These are phyloP conservation scores for Mnemiopsis leidyi DNA, from an alignment of 37 sponge, comb jelly and placozoan species.

Conservation along the genomic window DNA sequence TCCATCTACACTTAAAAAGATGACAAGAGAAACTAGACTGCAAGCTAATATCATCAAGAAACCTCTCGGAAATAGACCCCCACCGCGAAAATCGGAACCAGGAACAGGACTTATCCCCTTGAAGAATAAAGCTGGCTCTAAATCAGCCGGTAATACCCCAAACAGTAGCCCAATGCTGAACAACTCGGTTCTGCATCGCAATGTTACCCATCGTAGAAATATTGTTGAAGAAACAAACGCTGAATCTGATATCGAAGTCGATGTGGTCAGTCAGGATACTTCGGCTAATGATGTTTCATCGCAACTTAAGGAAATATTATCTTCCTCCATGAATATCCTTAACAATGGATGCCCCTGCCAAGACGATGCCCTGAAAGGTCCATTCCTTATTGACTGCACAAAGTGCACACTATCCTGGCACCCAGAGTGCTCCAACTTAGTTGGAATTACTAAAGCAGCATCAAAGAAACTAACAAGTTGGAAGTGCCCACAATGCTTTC, in stretches of 20 bases:
- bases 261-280: too few relatives aligned
- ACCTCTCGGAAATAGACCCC: too few relatives aligned
- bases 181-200: background rate
- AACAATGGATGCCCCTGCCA: background rate
- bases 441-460: background rate
- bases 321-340: background rate
- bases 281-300: too few relatives aligned
- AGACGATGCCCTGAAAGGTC: background rate
- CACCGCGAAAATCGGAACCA: too few relatives aligned
- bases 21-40: background rate
- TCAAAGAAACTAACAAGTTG: background rate
- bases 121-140: too few relatives aligned
- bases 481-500: background rate
- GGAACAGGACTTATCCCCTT: too few relatives aligned
- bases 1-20: background rate
- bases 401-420: background rate
- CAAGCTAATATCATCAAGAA: too few relatives aligned
- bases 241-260: too few relatives aligned
- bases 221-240: too few relatives aligned
- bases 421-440: background rate
- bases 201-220: too few relatives aligned
- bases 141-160: background rate
- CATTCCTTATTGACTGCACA: background rate
- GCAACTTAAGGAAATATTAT: too few relatives aligned
- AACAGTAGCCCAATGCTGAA: background rate